A percentile compares a stretch with the other conserved stretches of the same genome.
phyloP scores from a whole-genome alignment of 1,140 invertebrate genomes.

The Linepithema humile region DNA sequence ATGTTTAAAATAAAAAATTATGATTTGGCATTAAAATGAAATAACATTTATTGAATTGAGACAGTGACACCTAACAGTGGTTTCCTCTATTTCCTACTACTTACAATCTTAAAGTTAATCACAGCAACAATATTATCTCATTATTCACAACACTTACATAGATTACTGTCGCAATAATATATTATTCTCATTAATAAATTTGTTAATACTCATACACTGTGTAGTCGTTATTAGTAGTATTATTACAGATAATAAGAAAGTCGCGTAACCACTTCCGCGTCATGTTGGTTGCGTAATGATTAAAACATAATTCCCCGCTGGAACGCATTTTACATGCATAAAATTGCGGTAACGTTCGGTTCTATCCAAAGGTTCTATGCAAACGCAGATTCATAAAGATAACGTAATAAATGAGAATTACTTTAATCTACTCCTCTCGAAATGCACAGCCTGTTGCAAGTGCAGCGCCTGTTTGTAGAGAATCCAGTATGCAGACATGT shows the following conservation, averaged over 20 bases:
- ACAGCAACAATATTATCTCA: conserved; percentile 85
- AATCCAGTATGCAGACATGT: conserved; percentile 26
- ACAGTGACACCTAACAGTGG: conserved; percentile 84
- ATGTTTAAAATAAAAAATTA: conserved; percentile 24
- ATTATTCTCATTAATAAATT: conserved; percentile 83
- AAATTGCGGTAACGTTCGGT: conserved; percentile 49
- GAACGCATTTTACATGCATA: conserved; percentile 50
- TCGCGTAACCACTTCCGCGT: conserved; percentile 68
- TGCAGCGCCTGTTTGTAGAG: conserved; percentile 42
- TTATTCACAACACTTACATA: conserved; percentile 85
- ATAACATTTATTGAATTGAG: conserved; percentile 85
- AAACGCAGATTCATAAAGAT: conserved; percentile 38
- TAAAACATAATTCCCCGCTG: conserved; percentile 41
- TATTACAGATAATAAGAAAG: conserved; percentile 80
- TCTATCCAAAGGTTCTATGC: conserved; percentile 39
- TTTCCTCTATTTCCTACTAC: conserved; percentile 82
- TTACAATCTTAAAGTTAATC: conserved; percentile 86
- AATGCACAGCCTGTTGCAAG: conserved; percentile 46
- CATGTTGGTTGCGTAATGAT: conserved; percentile 38
- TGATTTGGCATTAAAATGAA: conserved; percentile 82
- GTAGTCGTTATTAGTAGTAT: conserved; percentile 80
- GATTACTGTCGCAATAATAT: conserved; percentile 83
- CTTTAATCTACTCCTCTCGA: conserved; percentile 43
- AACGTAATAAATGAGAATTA: conserved; percentile 49
- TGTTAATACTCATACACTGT: conserved; percentile 83